Base-by-base conservation (phyloP, 1,140 invertebrate species). In the Helicoverpa armigera region DNA sequence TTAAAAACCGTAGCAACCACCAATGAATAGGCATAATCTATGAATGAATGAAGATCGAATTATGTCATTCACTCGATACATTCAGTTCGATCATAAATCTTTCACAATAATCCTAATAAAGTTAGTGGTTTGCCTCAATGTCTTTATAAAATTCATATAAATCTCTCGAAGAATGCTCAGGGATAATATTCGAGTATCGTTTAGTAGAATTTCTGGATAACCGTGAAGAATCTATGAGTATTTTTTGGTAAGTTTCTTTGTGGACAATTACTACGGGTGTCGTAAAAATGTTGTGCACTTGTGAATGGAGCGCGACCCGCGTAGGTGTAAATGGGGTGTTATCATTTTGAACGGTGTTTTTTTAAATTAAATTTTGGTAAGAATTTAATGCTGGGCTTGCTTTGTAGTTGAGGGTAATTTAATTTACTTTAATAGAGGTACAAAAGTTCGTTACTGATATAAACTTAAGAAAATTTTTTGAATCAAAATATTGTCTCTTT, bases 71-170 rank as follows among this genome's bases (percentile, higher is more conserved):
- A 67, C 18, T 77, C 18, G 14, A 67, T 50, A 43, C 63, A 65
- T 77, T 53, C 54, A 77, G 31, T 67, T 18, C 50, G 48, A 67
- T 79, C 29, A 79, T 79, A 82, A 76, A 81, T 78, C 73, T 84
- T 84, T 79, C 70, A 79, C 80, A 82, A 81, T 84, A 83, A 83
- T 78, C 67, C 35, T 79, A 58, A 79, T 79, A 78, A 53, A 73
- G 67, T 63, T 69, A 67, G 67, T 70, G 76, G 61, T 67, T 53
- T 14, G 76, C 78, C 83, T 85, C 85, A 84, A 89, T 88, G 74
- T 89, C 89, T 90, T 88, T 89, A 89, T 90, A 80, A 87, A 90
- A 88, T 84, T 86, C 86, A 72, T 88, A 90, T 90, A 90, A 90
- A 90, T 90, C 88, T 89, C 65, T 60, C 2, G 2, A 58, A 79